A percentile compares a stretch with the other conserved stretches of the same genome.
Evolutionary conservation across 2,797 vertebrate genomes (phyloP).

Genomic region (Chelmon rostratus): DNA sequence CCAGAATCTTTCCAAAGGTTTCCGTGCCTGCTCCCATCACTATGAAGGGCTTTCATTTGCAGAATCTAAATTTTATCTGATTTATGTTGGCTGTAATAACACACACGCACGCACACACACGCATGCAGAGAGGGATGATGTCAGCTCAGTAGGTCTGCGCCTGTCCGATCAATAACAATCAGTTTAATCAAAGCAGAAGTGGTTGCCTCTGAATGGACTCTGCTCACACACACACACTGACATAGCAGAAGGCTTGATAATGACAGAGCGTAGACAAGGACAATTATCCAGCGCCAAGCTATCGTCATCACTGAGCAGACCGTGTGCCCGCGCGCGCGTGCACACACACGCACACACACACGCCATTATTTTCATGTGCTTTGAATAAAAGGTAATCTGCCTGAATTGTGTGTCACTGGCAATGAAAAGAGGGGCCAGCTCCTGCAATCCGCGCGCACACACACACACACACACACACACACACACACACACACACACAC

Average conservation of each 20-base stretch:
- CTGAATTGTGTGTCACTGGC: conserved; percentile 3
- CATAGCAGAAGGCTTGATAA: conserved; percentile 50
- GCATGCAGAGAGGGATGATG: conserved; percentile 29
- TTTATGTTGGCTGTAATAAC: background rate
- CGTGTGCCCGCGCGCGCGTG: conserved; percentile 18
- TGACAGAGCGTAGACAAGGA: conserved; percentile 60
- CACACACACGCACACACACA: conserved; percentile 22
- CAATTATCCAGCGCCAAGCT: conserved; percentile 48
- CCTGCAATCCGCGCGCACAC: conserved; percentile 11
- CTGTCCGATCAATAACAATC: conserved; percentile 65
- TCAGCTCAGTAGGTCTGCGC: conserved; percentile 45
- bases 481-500: too few species aligned
- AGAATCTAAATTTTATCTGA: background rate
- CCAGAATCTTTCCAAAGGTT: background rate
- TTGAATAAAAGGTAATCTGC: conserved; percentile 49
- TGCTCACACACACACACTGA: conserved; percentile 4
- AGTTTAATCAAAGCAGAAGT: conserved; percentile 68
- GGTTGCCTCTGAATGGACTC: conserved; percentile 47
- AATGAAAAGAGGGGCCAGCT: conserved; percentile 4
- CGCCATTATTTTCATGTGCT: conserved; percentile 42
- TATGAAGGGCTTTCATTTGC: background rate
- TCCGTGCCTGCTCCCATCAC: background rate
- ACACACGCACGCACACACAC: conserved; percentile 11
- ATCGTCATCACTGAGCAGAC: conserved; percentile 44
- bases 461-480: background rate